Evolutionary conservation across 1,140 invertebrate species (phyloP).

Genomic region (Papilio machaon): DNA sequence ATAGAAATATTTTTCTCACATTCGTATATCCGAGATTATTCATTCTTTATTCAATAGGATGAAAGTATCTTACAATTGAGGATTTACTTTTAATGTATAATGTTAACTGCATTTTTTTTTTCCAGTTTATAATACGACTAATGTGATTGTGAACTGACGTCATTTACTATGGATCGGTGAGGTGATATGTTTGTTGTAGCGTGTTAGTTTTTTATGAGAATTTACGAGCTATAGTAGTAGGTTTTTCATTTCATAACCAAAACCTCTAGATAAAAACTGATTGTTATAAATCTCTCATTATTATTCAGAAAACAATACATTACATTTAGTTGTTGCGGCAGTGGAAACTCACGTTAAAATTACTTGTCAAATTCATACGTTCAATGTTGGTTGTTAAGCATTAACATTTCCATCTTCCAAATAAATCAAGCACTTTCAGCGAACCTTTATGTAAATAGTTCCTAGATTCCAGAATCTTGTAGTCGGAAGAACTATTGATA

Average conservation of each 20-base stretch:
- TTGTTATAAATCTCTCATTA: no score
- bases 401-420: not conserved
- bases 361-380: not conserved
- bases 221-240: no score
- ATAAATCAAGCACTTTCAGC: not conserved
- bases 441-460: not conserved
- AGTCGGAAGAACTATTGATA: not conserved
- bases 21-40: not conserved
- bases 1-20: conserved; percentile 17
- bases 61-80: not conserved
- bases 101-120: no score
- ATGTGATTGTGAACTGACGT: not conserved
- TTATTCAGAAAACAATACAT: no score
- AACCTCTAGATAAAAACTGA: no score
- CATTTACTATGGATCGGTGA: no score
- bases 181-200: no score
- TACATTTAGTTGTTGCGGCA: no score
- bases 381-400: not conserved
- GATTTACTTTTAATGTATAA: not conserved
- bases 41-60: not conserved
- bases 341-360: no score
- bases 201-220: no score
- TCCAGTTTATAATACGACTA: not conserved
- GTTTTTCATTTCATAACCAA: no score
- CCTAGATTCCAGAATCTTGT: not conserved